Base-by-base conservation (phyloP, 2,888 invertebrate species). In the Lasius fuliginosus region DNA sequence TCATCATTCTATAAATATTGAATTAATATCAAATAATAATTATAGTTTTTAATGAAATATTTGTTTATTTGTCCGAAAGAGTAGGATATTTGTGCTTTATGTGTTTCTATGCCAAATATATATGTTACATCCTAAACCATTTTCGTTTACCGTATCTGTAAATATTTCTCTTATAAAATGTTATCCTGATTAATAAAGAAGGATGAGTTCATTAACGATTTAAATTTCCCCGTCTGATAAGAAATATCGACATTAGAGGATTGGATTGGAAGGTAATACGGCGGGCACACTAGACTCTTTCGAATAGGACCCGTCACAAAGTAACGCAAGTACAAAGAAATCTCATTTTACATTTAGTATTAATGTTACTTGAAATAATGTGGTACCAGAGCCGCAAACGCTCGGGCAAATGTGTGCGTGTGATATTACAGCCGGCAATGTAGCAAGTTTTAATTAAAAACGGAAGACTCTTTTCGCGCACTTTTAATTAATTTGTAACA, bases 401-500 rank as follows among this genome's bases (percentile, higher is more conserved):
- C 36, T 12, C 67, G 9, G 46, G n/a, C 40, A 77, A 77, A 77
- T 40, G 56, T 40, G 69, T 23, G 46, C 46, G 79, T 46, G 12
- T 81, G 60, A 60, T 71, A 71, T 81, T 71, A 53, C 53, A 77
- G 42, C 46, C 60, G 46, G 18, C 60, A 71, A 62, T 71, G 69
- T 71, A 69, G 46, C 60, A 81, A 81, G 79, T 81, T 81, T 81
- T 81, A 81, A 81, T 81, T 81, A 81, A 81, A 81, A 81, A 81
- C 60, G 46, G 49, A 69, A 81, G 79, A 81, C 60, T 81, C 79
- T 81, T 81, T 71, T 71, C 79, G 79, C 46, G 79, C 71, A 81
- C 71, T 81, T 81, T 81, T 81, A 81, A 81, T 81, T 81, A 81
- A 81, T 81, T 81, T 46, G 79, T 71, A 81, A 81, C 79, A 81